Base-by-base conservation (phyloP, 1,140 invertebrate genomes). In the Odontomachus brunneus region DNA sequence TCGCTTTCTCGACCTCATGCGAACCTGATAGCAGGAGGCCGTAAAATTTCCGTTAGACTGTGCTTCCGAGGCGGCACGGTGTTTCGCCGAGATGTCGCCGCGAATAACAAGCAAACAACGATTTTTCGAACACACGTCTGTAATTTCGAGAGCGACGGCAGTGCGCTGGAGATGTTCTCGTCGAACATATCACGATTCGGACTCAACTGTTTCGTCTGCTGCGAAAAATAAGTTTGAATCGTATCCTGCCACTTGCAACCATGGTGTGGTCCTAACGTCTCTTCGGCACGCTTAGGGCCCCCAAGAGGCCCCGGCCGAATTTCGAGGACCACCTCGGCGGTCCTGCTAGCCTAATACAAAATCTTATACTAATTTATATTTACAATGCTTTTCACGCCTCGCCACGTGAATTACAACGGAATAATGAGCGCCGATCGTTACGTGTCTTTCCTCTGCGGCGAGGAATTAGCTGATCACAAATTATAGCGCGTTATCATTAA, bases 291-390 rank as follows among this genome's bases (percentile, higher is more conserved):
- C 55, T 69, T 69, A 49, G 38, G 38, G 59, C 59, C 59, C 49
- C 2, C 69, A 19, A 65, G 51, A 60, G 63, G 24, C 62, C 55
- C 57, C 75, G 51, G 62, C 53, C 49, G 55, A 82, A 85, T 81
- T 84, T 84, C 80, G 22, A 26, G 65, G 4, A 65, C 67, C 81
- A 90, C 84, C 81, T 91, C 55, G 38, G 1, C 1, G 9, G 53
- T 87, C 76, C 89, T 91, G 84, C 53, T 67, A 63, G 44, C 90
- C 92, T 90, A 76, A 24, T 93, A 88, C 72, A 87, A 92, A 92
- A 92, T 92, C 92, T 93, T 91, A 84, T 82, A 91, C 90, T 93
- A 94, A 94, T 94, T 93, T 93, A 92, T 93, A 93, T 93, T 93
- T 91, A 92, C 90, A 93, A 93, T 90, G 82, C 76, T 90, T 91